Percentiles rank a stretch among this genome's conserved stretches.
Conservation (phyloP, 2,113 vertebrate species). For the Psittacula cyanocephala region DNA sequence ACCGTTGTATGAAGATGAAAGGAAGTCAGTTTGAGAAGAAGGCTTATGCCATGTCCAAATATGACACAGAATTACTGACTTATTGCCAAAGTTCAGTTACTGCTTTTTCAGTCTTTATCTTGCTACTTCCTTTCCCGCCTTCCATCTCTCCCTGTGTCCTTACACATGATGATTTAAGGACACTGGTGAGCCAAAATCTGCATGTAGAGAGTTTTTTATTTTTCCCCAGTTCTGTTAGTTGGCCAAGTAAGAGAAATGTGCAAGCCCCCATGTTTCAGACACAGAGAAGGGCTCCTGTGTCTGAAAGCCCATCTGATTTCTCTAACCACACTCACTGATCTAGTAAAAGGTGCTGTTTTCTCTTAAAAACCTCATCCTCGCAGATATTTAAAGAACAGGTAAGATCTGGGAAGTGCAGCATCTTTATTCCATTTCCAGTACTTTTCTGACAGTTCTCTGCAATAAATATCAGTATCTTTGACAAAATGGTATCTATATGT, state of each 20-base stretch:
- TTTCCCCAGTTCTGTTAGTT: neutral
- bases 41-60: neutral
- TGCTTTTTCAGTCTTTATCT: neutral
- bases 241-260: neutral
- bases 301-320: neutral
- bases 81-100: neutral
- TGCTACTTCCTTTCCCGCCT: neutral
- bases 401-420: neutral
- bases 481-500: neutral
- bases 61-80: neutral
- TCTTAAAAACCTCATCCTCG: neutral
- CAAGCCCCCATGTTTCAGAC: neutral
- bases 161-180: neutral
- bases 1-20: neutral
- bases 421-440: neutral
- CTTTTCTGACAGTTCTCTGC: neutral
- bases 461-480: neutral
- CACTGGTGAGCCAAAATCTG: neutral
- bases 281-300: neutral
- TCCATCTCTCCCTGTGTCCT: neutral
- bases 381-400: neutral
- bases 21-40: neutral
- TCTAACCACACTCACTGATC: neutral
- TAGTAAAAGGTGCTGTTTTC: neutral
- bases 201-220: rapidly evolving